These are phyloP conservation scores for Agrilus cyanescens DNA, from an alignment of 2,888 invertebrate species.

Conservation along the genomic window DNA sequence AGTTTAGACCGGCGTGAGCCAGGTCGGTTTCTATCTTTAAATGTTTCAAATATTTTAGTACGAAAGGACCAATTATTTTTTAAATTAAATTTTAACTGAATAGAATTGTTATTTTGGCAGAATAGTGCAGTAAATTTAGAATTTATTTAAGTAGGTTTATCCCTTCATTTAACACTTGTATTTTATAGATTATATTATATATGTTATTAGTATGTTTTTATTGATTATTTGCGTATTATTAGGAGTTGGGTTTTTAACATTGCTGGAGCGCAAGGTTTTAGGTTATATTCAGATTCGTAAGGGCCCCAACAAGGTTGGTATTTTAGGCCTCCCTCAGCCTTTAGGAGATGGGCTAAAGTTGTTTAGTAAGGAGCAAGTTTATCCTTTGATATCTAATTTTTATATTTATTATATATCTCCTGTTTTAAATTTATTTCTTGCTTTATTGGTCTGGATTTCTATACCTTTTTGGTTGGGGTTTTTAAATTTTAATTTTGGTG, in stretches of 20 bases:
- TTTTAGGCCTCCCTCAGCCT: conserved; percentile 53
- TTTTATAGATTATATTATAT: conserved; percentile 22
- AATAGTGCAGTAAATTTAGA: conserved; percentile 61
- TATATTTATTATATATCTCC: conserved; percentile 49
- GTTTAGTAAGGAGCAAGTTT: conserved; percentile 53
- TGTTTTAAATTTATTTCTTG: conserved; percentile 45
- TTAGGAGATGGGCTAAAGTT: conserved; percentile 63
- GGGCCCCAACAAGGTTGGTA: conserved; percentile 59
- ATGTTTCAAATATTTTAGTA: conserved; percentile 52
- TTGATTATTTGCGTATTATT: conserved; percentile 50
- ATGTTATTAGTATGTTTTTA: conserved; percentile 33
- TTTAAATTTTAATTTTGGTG: conserved; percentile 44
- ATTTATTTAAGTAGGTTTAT: conserved; percentile 46
- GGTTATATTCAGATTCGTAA: conserved; percentile 63
- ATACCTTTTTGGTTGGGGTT: conserved; percentile 45
- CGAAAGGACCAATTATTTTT: conserved; percentile 61
- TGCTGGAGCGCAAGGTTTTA: conserved; percentile 59
- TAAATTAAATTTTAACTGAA: conserved; percentile 39
- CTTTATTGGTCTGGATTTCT: conserved; percentile 45
- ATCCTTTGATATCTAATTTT: conserved; percentile 47
- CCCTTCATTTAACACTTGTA: conserved; percentile 46
- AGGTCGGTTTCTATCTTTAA: conserved; percentile 77
- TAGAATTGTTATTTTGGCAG: conserved; percentile 47
- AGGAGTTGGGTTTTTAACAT: conserved; percentile 57
- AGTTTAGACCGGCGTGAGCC: conserved; percentile 78